Conservation (phyloP, 1,140 invertebrate species). For the Drepana arcuata region DNA sequence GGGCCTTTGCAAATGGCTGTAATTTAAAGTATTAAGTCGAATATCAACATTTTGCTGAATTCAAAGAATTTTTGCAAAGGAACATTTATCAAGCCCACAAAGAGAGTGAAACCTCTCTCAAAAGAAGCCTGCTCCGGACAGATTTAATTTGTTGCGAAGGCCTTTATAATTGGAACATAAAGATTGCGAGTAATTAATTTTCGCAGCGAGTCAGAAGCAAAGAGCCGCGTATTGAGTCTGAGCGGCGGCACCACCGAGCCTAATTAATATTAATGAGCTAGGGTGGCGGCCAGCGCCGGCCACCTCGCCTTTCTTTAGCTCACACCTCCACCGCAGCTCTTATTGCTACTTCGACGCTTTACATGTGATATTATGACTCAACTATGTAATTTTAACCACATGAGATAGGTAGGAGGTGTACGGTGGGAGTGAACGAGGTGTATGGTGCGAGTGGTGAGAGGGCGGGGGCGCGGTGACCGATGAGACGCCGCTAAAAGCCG, state of each 20-base stretch:
- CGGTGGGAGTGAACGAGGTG: too few relatives aligned
- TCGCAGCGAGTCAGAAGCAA: conserved; percentile 67
- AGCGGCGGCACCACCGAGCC: conserved; percentile 45
- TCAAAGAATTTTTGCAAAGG: conserved; percentile 54
- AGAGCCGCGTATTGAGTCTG: conserved; percentile 52
- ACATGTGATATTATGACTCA: too few relatives aligned
- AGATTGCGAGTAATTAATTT: conserved; percentile 72
- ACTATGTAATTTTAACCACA: too few relatives aligned
- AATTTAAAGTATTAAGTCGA: conserved; percentile 62
- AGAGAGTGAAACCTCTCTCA: conserved; percentile 68
- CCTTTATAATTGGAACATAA: conserved; percentile 72
- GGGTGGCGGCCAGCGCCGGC: conserved; percentile 42
- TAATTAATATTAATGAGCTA: conserved; percentile 71
- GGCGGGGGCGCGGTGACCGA: conserved; percentile 47
- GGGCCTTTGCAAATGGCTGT: conserved; percentile 23
- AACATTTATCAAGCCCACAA: conserved; percentile 71
- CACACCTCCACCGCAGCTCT: conserved; percentile 38
- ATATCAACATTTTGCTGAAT: conserved; percentile 59
- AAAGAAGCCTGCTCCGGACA: conserved; percentile 66
- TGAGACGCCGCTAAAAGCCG: conserved; percentile 68
- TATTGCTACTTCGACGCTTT: too few relatives aligned
- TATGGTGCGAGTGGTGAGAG: too few relatives aligned
- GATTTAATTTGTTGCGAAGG: conserved; percentile 72
- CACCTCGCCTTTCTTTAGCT: conserved; percentile 40
- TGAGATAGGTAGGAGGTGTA: conserved; percentile 20